Percentiles rank a stretch among this genome's conserved stretches.
Evolutionary conservation across 1,140 invertebrate genomes (phyloP).

Genomic region (Drosophila erecta): DNA sequence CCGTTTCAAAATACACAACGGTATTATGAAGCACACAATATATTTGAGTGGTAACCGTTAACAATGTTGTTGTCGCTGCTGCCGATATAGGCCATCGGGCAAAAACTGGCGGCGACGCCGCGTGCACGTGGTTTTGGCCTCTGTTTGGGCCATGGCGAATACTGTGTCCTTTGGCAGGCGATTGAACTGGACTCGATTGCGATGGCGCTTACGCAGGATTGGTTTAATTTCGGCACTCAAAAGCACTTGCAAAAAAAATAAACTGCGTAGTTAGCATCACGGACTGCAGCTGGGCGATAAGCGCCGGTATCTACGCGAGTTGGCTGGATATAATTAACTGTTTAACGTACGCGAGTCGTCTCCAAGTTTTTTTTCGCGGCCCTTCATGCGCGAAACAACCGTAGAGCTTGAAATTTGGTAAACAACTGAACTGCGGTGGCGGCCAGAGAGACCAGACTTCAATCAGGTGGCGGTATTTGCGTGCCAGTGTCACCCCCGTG

Average conservation of each 20-base stretch:
- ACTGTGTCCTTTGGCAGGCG: neutral
- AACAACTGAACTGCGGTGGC: constrained; percentile 26
- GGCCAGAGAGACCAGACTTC: neutral
- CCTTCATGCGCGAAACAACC: constrained; percentile 26
- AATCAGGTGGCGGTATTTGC: too few species aligned
- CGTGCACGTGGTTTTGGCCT: constrained; percentile 57
- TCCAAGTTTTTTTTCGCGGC: neutral
- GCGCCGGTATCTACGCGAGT: constrained; percentile 4
- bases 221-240: constrained; percentile 5
- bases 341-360: constrained; percentile 15
- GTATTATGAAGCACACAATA: neutral
- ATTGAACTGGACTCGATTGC: neutral
- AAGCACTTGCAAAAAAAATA: constrained; percentile 28
- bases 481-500: neutral
- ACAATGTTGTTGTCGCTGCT: constrained; percentile 3
- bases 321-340: constrained; percentile 41
- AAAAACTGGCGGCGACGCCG: constrained; percentile 62
- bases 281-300: neutral
- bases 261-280: neutral
- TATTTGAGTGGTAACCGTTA: neutral
- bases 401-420: constrained; percentile 36
- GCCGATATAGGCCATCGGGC: constrained; percentile 17
- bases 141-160: constrained; percentile 24
- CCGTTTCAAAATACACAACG: neutral
- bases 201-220: neutral